phyloP scores from a whole-genome alignment of 2,113 vertebrate species.

The Chaetura pelagica region DNA sequence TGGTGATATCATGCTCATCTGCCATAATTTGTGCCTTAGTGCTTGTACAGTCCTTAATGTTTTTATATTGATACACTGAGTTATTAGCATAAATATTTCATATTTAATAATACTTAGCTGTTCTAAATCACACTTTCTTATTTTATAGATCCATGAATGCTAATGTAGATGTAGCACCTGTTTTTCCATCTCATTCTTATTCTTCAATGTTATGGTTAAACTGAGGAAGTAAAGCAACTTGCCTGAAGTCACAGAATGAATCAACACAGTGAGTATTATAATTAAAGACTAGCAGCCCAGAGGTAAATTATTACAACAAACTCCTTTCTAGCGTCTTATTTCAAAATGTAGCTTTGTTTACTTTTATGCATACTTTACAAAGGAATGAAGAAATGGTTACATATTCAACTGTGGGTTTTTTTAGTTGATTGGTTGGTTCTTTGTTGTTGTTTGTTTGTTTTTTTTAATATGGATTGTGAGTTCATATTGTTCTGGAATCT shows the following conservation, averaged over 20 bases:
- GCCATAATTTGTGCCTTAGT: neutral
- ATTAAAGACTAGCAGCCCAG: neutral
- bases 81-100: neutral
- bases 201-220: neutral
- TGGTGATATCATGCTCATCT: neutral
- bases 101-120: neutral
- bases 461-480: neutral
- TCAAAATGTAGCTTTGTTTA: neutral
- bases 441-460: neutral
- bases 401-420: neutral
- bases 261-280: neutral
- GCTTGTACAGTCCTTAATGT: neutral
- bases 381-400: neutral
- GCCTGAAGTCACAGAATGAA: neutral
- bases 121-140: neutral
- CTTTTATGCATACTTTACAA: neutral
- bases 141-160: neutral
- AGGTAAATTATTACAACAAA: neutral
- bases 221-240: neutral
- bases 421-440: no score
- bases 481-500: neutral
- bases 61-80: neutral
- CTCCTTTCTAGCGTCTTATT: neutral
- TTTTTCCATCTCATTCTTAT: neutral
- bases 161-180: neutral